phyloP scores from a whole-genome alignment of 1,140 invertebrate genomes.

The Coptotermes formosanus region DNA sequence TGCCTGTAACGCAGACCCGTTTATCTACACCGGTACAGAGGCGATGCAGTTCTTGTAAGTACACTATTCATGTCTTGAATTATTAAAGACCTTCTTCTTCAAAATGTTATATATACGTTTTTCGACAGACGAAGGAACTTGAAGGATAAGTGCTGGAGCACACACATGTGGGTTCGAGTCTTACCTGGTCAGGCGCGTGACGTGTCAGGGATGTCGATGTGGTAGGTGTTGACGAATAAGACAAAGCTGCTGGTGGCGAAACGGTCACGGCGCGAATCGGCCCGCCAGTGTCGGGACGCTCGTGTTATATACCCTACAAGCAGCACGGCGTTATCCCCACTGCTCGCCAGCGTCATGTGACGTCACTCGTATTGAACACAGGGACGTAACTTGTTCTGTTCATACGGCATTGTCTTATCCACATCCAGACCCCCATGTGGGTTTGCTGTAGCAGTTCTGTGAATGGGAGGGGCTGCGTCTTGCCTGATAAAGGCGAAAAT shows the following conservation, averaged over 20 bases:
- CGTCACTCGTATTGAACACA: constrained; percentile 1
- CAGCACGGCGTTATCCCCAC: background rate
- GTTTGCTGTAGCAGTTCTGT: no score
- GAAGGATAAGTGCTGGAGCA: no score
- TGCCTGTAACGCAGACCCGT: no score
- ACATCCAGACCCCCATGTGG: background rate
- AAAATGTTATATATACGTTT: no score
- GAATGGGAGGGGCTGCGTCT: no score
- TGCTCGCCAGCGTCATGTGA: background rate
- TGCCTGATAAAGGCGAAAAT: no score
- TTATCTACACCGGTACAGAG: no score
- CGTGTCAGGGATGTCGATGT: background rate
- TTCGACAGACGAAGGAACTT: no score
- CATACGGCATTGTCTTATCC: background rate
- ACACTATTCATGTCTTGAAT: no score
- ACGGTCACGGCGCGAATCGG: background rate
- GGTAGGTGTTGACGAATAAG: background rate
- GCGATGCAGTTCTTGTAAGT: no score
- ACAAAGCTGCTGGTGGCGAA: background rate
- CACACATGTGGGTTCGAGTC: background rate
- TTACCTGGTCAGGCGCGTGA: background rate
- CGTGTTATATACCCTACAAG: background rate
- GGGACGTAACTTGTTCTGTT: background rate
- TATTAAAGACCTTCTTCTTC: no score
- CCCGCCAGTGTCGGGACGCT: background rate